Conservation (phyloP, 2,113 vertebrate genomes). For the Neomonachus schauinslandi region DNA sequence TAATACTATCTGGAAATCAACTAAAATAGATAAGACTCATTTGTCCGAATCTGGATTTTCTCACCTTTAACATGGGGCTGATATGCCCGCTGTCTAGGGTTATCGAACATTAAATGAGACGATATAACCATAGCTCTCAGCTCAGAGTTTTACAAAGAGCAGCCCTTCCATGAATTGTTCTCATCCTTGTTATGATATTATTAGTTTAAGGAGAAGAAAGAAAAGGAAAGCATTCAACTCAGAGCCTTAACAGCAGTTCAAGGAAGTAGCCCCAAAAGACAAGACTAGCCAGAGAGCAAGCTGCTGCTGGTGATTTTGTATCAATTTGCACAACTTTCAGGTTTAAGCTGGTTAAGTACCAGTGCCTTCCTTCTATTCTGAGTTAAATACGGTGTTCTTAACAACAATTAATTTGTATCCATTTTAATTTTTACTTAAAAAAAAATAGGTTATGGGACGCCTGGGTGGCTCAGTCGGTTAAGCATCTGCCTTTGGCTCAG, state of each 20-base stretch:
- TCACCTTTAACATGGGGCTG: not conserved
- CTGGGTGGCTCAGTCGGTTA: not conserved
- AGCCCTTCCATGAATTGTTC: not conserved
- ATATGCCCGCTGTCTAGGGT: not conserved
- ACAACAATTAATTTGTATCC: not conserved
- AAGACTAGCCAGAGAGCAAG: not conserved
- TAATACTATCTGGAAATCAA: not conserved
- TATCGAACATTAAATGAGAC: not conserved
- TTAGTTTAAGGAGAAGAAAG: not conserved
- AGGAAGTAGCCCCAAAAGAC: not conserved
- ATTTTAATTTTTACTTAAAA: not conserved
- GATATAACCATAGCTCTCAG: not conserved
- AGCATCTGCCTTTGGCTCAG: not conserved
- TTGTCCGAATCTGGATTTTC: not conserved
- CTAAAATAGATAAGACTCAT: not conserved
- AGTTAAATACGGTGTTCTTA: not conserved
- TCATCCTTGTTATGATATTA: not conserved
- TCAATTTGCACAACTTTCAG: not conserved
- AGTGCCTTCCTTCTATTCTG: not conserved
- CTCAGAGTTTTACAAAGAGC: not conserved
- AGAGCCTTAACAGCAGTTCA: not conserved
- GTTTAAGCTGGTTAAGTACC: not conserved
- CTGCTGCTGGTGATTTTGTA: not conserved
- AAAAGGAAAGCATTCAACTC: not conserved
- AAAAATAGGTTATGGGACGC: not conserved